Evolutionary conservation across 2,888 invertebrate genomes (phyloP).

Genomic region (Drosophila paracracens): DNA sequence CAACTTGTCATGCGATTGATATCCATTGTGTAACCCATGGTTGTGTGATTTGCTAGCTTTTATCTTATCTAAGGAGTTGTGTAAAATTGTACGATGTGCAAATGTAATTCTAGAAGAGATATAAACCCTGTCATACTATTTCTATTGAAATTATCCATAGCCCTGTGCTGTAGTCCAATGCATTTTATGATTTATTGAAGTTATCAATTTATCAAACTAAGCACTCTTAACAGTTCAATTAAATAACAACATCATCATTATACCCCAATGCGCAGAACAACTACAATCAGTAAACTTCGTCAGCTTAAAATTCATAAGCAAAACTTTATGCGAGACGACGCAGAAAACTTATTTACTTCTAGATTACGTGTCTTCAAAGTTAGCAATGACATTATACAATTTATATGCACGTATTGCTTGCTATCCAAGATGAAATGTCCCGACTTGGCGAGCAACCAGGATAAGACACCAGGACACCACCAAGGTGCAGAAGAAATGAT

Average conservation of each 20-base stretch:
- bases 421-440: conserved; percentile 71
- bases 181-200: conserved; percentile 13
- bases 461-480: background rate
- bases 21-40: conserved; percentile 14
- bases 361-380: conserved; percentile 74
- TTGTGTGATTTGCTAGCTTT: background rate
- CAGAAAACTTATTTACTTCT: conserved; percentile 70
- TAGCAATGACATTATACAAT: conserved; percentile 72
- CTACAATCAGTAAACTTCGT: conserved; percentile 19
- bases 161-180: background rate
- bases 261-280: conserved; percentile 25
- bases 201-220: conserved; percentile 26
- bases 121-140: background rate
- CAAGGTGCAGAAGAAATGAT: conserved; percentile 27
- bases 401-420: conserved; percentile 79
- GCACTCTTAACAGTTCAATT: conserved; percentile 53
- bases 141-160: background rate
- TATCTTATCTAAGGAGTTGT: background rate
- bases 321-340: conserved; percentile 54
- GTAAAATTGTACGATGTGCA: too few relatives aligned
- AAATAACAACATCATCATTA: conserved; percentile 60
- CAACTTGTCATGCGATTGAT: conserved; percentile 24
- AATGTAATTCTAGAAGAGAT: background rate
- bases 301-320: conserved; percentile 50
- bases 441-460: conserved; percentile 18